A percentile compares a stretch with the other conserved stretches of the same genome.
Evolutionary conservation across 2,888 invertebrate genomes (phyloP).

Genomic region (Myopa testacea): DNA sequence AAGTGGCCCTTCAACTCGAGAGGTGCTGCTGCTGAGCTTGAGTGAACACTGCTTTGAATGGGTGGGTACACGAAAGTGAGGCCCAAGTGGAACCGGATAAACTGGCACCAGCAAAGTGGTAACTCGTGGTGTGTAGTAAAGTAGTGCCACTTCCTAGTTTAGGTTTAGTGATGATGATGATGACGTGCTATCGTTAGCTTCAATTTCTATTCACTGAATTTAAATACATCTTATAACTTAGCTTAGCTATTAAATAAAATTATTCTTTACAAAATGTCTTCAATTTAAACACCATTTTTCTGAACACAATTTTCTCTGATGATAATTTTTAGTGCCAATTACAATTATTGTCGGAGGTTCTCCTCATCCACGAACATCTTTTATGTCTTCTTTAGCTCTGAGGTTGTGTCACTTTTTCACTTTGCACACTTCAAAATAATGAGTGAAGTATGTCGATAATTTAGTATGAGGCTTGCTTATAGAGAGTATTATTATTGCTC

Average conservation of each 20-base stretch:
- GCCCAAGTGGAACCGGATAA: background rate
- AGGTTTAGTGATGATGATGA: background rate
- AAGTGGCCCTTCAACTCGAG: background rate
- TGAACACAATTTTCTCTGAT: background rate
- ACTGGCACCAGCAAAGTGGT: background rate
- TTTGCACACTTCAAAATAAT: background rate
- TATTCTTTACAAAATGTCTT: too few relatives aligned
- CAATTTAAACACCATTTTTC: too few relatives aligned
- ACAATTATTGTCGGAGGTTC: too few relatives aligned
- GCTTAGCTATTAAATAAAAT: too few relatives aligned
- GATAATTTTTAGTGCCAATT: too few relatives aligned
- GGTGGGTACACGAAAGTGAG: background rate
- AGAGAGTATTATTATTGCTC: background rate
- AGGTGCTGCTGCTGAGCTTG: background rate
- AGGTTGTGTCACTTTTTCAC: background rate
- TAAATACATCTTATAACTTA: background rate
- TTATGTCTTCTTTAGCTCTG: too few relatives aligned
- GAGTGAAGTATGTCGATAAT: slow-evolving; percentile 22
- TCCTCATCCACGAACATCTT: too few relatives aligned
- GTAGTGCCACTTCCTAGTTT: background rate
- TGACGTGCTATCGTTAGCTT: background rate
- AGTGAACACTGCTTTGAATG: background rate
- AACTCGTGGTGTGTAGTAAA: background rate
- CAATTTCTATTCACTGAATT: background rate
- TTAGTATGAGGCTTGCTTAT: slow-evolving; percentile 8